Evolutionary conservation across 37 sponge, comb jelly and placozoan species (phyloP).

Genomic region (Diacarnus erythraeanus): DNA sequence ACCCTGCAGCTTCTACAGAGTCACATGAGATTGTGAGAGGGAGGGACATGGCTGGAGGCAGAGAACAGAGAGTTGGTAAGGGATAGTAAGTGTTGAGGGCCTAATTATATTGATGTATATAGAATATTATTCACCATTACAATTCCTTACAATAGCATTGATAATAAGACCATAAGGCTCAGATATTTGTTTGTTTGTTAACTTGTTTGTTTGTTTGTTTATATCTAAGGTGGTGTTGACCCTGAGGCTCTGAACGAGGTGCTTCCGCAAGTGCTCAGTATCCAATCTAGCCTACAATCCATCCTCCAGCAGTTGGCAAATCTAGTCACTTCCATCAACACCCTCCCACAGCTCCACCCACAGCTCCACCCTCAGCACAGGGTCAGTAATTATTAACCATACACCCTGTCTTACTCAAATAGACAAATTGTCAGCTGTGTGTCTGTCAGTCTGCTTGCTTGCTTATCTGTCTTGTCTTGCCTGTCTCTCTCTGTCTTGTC

Average conservation of each 20-base stretch:
- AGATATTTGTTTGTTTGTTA: no score
- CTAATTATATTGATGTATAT: no score
- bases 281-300: conserved; percentile 14
- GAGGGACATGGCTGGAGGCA: no score
- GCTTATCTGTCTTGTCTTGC: background rate
- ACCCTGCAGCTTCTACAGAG: background rate
- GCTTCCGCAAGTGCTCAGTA: background rate
- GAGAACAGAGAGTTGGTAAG: no score
- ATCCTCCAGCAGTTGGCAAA: conserved; percentile 32
- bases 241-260: conserved; percentile 8
- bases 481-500: background rate
- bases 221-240: no score
- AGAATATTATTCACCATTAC: no score
- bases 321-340: background rate
- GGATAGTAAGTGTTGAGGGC: no score
- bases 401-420: background rate
- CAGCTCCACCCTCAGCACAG: background rate
- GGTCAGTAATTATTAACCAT: no score
- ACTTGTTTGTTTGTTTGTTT: no score
- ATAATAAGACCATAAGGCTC: no score
- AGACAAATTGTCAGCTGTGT: no score
- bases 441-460: background rate
- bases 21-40: background rate
- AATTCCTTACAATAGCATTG: no score
- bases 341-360: background rate